Evolutionary conservation across 53 echinoderm and acorn worm species (phyloP), one percentile per base, ranked within the genome.

Genomic region (Pentamera pediparva): DNA sequence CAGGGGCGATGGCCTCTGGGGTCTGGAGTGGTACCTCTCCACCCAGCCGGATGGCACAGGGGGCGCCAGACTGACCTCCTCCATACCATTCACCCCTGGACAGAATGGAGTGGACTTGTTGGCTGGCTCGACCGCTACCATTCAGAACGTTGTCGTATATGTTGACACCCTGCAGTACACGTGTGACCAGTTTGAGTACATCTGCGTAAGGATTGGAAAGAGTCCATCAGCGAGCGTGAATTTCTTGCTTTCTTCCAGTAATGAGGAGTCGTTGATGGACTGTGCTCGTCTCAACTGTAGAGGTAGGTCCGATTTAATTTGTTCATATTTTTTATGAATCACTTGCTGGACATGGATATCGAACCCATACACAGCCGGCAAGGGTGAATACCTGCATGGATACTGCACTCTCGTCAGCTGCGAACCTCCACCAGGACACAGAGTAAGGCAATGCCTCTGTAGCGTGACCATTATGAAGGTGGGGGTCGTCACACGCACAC

Each of bases 1-100:
- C 38, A 70, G 17, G 4, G 94, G 94, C 1, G 35, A 40, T 33
- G 82, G 85, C 55, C 90, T 90, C 15, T 94, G 94, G 94, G 78
- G 76, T 45, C 83, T 94, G 7, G 32, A 73, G 18, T 79, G 84
- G 31, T 94, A 80, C 61, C 79, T 94, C 18, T 84, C 78, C 41
- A 79, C 63, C 37, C 81, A 76, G 55, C 63, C 84, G 2, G 90
- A 90, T 45, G 90, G 79, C 4, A 75, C 82, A 1, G 90, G 94
- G 2, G 2, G 60, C 32, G 39, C 74, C n/a, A n/a, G n/a, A n/a
- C 63, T 49, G 12, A 77, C 59, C n/a, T 4, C 20, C 50, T 35
- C 73, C 8, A 41, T 67, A 6, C 26, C 26, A 30, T 54, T 84
- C 17, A 36, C 62, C 54, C 55, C 56, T 12, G 0, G 13, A 1